Evolutionary conservation across 2,888 invertebrate species (phyloP), one percentile per base, ranked within the genome.

Genomic region (Latheticus oryzae): DNA sequence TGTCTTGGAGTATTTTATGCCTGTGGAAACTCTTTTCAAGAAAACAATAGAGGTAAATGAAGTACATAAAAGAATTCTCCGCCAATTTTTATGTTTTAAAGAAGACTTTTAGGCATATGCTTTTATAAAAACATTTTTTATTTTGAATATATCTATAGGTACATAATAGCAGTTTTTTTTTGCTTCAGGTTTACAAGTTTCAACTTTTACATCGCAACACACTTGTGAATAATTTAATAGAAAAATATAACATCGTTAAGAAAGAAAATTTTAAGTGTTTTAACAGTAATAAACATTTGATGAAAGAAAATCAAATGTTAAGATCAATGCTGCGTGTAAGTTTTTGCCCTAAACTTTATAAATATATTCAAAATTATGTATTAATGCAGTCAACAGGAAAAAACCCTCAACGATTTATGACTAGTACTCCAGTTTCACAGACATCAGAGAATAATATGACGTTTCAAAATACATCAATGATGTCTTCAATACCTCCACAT

Each of bases 231-330:
- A 57, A 61, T 5, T 21, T 72, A 11, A 33, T 38, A 2, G 57
- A 58, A 24, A 77, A 77, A 63, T 77, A 78, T 38, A 62, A 52
- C 2, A 65, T 58, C 54, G 67, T 70, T 0, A 78, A 76, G 58
- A 70, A 64, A 7, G 71, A 75, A 58, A 62, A 70, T 17, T 58
- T 71, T 12, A 69, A 69, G 32, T 61, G 47, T 33, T 64, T 69
- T 38, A 67, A 69, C 35, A 58, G 62, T 2, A 68, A 67, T 28
- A 69, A 71, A 24, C 64, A 63, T 12, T 37, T 74, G 7, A 60
- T 66, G 19, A 72, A 67, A 28, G 75, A 77, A 53, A 72, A 70
- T 48, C 69, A 68, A 35, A 58, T 56, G 24, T 32, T 65, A 26
- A 63, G 62, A 37, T 61, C 61, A 1, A 53, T 67, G 59, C 45